These are phyloP conservation scores for Pseudopleuronectes americanus DNA, from an alignment of 2,797 vertebrate species.

Conservation along the genomic window DNA sequence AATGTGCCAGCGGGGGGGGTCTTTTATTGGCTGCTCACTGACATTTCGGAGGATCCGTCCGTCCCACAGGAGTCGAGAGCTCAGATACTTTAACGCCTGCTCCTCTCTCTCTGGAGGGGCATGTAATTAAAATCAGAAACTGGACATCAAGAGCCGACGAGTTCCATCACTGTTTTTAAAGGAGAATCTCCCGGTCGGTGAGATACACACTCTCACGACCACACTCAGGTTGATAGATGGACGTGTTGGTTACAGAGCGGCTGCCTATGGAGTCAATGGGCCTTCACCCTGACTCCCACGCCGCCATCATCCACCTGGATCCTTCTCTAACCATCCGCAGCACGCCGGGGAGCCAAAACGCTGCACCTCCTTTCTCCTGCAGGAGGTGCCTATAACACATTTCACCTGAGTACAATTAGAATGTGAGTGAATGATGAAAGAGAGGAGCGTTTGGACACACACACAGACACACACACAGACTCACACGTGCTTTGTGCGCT, in stretches of 20 bases:
- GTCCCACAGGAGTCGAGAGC: constrained; percentile 38
- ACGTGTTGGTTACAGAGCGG: constrained; percentile 35
- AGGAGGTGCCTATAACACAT: not conserved
- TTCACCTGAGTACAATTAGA: constrained; percentile 15
- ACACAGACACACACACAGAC: constrained; percentile 5
- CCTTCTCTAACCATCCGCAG: constrained; percentile 57
- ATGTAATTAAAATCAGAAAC: constrained; percentile 49
- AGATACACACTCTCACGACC: constrained; percentile 1
- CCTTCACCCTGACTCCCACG: constrained; percentile 24
- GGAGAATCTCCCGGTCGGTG: constrained; percentile 24
- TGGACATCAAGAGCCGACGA: constrained; percentile 26
- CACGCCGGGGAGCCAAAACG: not conserved
- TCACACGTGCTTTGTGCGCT: constrained; percentile 19
- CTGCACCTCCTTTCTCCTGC: not conserved
- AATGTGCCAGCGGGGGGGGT: constrained; percentile 66
- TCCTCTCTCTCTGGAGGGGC: constrained; percentile 41
- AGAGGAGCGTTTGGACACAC: constrained; percentile 15
- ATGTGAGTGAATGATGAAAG: constrained; percentile 39
- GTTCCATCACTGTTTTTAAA: constrained; percentile 21
- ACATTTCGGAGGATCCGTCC: constrained; percentile 70
- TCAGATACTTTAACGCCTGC: constrained; percentile 42
- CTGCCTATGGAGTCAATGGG: constrained; percentile 67
- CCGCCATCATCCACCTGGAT: constrained; percentile 44
- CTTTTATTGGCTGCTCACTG: constrained; percentile 70
- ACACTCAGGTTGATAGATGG: constrained; percentile 60